phyloP scores from a whole-genome alignment of 1,140 invertebrate genomes.

The Lepeophtheirus salmonis region DNA sequence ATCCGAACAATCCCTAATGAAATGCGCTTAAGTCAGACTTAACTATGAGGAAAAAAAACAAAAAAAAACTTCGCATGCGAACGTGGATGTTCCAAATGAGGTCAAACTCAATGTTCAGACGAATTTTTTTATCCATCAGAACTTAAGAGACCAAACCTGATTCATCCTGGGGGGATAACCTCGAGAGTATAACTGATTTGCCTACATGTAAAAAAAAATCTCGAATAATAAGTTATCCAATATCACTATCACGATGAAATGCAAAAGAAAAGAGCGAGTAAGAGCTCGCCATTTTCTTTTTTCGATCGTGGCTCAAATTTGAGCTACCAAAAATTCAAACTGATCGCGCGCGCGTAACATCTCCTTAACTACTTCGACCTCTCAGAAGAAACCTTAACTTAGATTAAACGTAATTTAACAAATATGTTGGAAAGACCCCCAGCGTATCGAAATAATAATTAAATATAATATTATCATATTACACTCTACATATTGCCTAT shows the following conservation, averaged over 20 bases:
- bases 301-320: neutral
- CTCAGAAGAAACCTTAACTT: neutral
- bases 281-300: neutral
- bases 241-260: too few relatives aligned
- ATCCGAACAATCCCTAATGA: too few relatives aligned
- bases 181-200: neutral
- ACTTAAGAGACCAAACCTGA: neutral
- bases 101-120: neutral
- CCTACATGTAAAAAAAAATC: too few relatives aligned
- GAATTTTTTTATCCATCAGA: neutral
- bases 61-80: neutral
- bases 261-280: too few relatives aligned
- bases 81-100: neutral
- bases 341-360: neutral
- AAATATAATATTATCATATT: too few relatives aligned
- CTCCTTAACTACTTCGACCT: neutral
- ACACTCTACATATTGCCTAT: too few relatives aligned
- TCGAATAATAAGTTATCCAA: too few relatives aligned
- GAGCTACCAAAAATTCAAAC: neutral
- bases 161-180: neutral
- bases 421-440: too few relatives aligned
- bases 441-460: too few relatives aligned
- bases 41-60: neutral
- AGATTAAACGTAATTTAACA: too few relatives aligned
- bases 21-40: too few relatives aligned